Evolutionary conservation across 2,888 invertebrate species (phyloP), one percentile per base, ranked within the genome.

Genomic region (Strigamia maritima): DNA sequence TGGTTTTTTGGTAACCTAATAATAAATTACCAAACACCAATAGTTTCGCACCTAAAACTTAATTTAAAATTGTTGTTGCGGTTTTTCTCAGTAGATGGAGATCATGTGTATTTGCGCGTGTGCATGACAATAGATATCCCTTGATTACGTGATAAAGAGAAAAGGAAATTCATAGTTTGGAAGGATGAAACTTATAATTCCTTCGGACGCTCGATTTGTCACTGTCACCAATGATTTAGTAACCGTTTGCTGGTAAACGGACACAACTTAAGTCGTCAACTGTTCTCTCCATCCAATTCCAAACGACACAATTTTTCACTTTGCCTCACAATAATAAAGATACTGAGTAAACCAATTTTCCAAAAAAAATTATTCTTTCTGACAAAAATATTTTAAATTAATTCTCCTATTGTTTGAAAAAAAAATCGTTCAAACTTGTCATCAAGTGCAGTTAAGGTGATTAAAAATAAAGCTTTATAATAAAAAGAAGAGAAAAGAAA

Each of bases 241-340:
- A 60, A 60, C 3, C 60, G 24, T 2, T 6, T 19, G 60, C 22
- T 60, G 19, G 60, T 2, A 60, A 24, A 22, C 6, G 7, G 60
- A 60, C 60, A 60, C 60, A 22, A 22, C 22, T 24, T 60, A 60
- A 19, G 60, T 60, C 60, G 60, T 60, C 60, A 1, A 60, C 60
- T 60, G 60, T 60, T 60, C 60, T 19, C 60, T 60, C 60, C 22
- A 19, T 60, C 2, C 60, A 60, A 60, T 60, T 60, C 10, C 60
- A 60, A 22, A 60, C n/a, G 60, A 16, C 60, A 60, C n/a, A 19
- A 60, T 60, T 60, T 19, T 60, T 60, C 60, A 60, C 60, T 60
- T 60, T 60, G 60, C 60, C 60, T 60, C 60, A 16, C 24, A 60
- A 19, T 4, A 60, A 60, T 60, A 24, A 60, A 2, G 6, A 24